A percentile compares a stretch with the other conserved stretches of the same genome.
phyloP scores from a whole-genome alignment of 2,113 vertebrate genomes.

The Forbesichthys papilliferus region DNA sequence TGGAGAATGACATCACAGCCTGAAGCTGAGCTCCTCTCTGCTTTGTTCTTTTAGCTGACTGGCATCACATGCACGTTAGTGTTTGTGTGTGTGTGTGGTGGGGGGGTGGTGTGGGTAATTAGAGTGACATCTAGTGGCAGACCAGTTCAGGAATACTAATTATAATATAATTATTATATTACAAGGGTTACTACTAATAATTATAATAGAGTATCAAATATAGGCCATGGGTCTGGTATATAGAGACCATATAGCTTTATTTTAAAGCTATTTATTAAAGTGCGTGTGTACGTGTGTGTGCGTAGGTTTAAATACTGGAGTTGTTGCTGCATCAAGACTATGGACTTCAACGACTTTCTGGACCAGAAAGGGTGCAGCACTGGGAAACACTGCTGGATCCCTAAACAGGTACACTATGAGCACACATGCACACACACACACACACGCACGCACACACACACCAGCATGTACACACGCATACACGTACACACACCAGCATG shows the following conservation, averaged over 20 bases:
- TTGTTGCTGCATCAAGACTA: slow-evolving; percentile 89
- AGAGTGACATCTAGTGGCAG: not conserved
- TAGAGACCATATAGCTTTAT: not conserved
- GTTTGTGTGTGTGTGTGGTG: too few species aligned
- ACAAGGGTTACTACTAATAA: too few species aligned
- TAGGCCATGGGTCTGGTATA: too few species aligned
- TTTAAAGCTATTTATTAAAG: not conserved
- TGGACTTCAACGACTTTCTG: slow-evolving; percentile 89
- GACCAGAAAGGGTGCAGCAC: slow-evolving; percentile 89
- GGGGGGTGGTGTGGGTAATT: not conserved
- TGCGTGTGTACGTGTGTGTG: not conserved
- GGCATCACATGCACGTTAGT: too few species aligned
- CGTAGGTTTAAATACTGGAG: slow-evolving; percentile 95
- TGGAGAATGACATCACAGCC: too few species aligned
- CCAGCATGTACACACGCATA: not conserved
- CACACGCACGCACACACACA: not conserved
- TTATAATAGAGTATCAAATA: too few species aligned
- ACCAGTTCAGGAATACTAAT: too few species aligned
- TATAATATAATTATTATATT: too few species aligned
- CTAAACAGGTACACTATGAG: slow-evolving; percentile 73
- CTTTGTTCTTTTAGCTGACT: too few species aligned
- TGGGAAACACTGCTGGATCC: slow-evolving; percentile 85
- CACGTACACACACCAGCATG: not conserved
- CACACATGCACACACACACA: not conserved
- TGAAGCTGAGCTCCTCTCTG: too few species aligned